Evolutionary conservation across 1,140 invertebrate species (phyloP).

Genomic region (Macrostomum lignano): DNA sequence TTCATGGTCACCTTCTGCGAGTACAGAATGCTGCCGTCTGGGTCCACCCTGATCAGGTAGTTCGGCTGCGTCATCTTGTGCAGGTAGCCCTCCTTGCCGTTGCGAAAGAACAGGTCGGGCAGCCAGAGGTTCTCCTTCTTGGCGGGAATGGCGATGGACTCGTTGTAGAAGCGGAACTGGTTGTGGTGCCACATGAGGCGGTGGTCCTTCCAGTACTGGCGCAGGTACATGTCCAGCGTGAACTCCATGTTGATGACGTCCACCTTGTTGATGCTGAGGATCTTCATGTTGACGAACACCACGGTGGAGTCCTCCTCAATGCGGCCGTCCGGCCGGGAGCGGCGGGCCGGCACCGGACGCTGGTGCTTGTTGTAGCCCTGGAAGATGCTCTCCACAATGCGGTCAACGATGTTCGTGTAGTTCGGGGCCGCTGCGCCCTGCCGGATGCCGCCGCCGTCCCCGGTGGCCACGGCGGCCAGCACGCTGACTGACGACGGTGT

Average conservation of each 20-base stretch:
- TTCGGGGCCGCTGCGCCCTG: no score
- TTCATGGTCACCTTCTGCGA: conserved; percentile 8
- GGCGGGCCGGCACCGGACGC: conserved; percentile 2
- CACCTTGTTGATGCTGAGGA: conserved; percentile 1
- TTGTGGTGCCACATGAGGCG: conserved; percentile 4
- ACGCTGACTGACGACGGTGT: no score
- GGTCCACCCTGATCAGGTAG: conserved; percentile 36
- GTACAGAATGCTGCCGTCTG: conserved; percentile 36
- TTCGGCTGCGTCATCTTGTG: conserved; percentile 32
- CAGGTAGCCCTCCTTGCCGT: conserved; percentile 33
- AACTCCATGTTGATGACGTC: conserved; percentile 3
- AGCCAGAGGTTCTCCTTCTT: conserved; percentile 32
- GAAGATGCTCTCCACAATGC: conserved; percentile 1
- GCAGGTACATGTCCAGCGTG: conserved; percentile 5
- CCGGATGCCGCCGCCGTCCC: no score
- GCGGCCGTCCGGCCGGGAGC: no score
- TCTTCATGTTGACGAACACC: conserved; percentile 4
- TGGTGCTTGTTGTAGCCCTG: conserved; percentile 2
- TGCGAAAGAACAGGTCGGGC: conserved; percentile 38
- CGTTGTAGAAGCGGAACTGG: conserved; percentile 39
- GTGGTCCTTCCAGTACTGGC: conserved; percentile 6
- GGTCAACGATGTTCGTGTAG: neutral
- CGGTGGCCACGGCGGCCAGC: no score
- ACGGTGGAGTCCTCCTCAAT: neutral
- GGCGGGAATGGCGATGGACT: neutral